phyloP scores from a whole-genome alignment of 1,140 invertebrate species.

The Ceratitis capitata region DNA sequence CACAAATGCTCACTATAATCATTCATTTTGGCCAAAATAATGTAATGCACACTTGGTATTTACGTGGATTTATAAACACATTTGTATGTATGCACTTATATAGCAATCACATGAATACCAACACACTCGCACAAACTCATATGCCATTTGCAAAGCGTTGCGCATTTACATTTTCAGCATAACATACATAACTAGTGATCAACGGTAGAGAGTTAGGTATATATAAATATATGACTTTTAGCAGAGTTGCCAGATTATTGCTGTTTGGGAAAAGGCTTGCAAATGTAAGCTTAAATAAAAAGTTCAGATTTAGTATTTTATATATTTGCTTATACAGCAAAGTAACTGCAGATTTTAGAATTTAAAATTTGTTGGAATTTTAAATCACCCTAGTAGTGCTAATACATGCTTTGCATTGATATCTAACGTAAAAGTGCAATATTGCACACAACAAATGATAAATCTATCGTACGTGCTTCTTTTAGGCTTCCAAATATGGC shows the following conservation, averaged over 20 bases:
- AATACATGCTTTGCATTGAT: neutral
- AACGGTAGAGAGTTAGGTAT: neutral
- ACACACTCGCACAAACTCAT: neutral
- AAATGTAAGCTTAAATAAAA: no score
- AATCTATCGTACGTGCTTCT: neutral
- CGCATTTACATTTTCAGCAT: neutral
- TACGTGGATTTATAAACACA: neutral
- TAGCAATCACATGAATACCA: neutral
- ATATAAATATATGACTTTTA: neutral
- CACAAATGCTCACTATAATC: neutral
- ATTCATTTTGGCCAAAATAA: conserved; percentile 3
- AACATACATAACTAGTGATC: neutral
- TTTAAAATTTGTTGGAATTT: no score
- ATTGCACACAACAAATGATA: neutral
- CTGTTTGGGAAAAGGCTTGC: neutral
- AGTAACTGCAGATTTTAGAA: no score
- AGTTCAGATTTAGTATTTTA: no score
- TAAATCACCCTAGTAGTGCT: no score
- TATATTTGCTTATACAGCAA: no score
- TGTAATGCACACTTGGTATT: conserved; percentile 1
- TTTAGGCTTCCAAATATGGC: neutral
- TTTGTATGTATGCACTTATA: no score
- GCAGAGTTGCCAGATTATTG: neutral
- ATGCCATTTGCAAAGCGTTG: neutral
- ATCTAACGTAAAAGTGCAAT: neutral